Evolutionary conservation across 2,888 invertebrate genomes (phyloP), one percentile per base, ranked within the genome.

Genomic region (Tridacna crocea): DNA sequence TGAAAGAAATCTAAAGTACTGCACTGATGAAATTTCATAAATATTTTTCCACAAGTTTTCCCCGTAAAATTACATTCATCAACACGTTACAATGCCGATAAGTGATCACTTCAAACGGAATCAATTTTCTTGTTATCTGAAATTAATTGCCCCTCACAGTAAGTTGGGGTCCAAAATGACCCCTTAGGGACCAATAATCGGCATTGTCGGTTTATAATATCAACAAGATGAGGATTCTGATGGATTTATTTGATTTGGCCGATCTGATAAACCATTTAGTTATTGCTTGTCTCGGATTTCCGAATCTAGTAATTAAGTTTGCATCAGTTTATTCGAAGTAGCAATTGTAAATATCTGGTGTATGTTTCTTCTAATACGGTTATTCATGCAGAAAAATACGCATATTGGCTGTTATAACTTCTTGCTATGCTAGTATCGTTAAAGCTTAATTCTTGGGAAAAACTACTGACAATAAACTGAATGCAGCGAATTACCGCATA

Each of bases 141-240:
- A 81, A 84, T 84, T 55, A 84, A 81, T 84, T 68, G 78, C 55
- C 75, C 78, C 24, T 36, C 60, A 24, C 72, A 58, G 73, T 77
- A 73, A 73, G 70, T 63, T 47, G 47, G 79, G 80, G 74, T 55
- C 81, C 48, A 15, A 75, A 81, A 84, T 79, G 80, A 81, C 76
- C 76, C 79, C 79, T 66, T 24, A 27, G 84, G 80, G 83, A 72
- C 77, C 61, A 63, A 65, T 72, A 24, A 47, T 58, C 73, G 51
- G n/a, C 26, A 70, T 70, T 70, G 70, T 70, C 70, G 70, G 70
- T 70, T 70, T 70, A 70, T 70, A 51, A 51, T 70, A 70, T 70
- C 70, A 51, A 51, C 70, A 26, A 22, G 70, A 26, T 26, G 70
- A 11, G 22, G 46, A 51, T 6, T 70, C 22, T 48, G 70, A 70